Evolutionary conservation across 2,888 invertebrate species (phyloP).

Genomic region (Acholoe squamosa): DNA sequence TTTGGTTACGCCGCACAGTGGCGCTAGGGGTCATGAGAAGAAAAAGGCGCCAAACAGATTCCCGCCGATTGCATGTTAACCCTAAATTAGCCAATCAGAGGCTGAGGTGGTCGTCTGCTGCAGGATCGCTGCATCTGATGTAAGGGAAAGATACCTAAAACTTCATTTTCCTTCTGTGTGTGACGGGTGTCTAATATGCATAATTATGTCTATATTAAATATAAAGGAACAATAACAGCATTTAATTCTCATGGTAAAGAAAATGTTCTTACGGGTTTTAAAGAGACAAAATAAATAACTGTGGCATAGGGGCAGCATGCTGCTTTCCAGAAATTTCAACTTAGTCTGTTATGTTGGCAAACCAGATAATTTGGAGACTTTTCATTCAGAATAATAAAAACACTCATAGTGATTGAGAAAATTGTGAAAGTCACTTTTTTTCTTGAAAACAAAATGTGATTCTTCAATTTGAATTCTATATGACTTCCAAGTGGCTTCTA

Average conservation of each 20-base stretch:
- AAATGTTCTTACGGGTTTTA: too few species aligned
- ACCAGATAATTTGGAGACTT: too few species aligned
- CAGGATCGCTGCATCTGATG: not conserved
- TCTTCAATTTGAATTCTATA: too few species aligned
- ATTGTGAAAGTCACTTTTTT: too few species aligned
- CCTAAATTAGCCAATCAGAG: constrained; percentile 47
- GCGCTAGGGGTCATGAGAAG: constrained; percentile 43
- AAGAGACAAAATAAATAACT: too few species aligned
- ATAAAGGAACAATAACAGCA: not conserved
- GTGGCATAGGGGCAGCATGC: too few species aligned
- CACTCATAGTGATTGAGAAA: too few species aligned
- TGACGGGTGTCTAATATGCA: not conserved
- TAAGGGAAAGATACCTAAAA: not conserved
- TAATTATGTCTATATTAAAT: not conserved
- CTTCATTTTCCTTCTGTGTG: not conserved
- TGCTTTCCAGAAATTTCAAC: too few species aligned
- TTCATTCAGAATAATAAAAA: too few species aligned
- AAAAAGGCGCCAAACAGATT: constrained; percentile 39
- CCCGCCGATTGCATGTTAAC: constrained; percentile 3
- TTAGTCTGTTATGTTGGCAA: too few species aligned
- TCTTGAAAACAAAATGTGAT: too few species aligned
- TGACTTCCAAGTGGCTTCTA: too few species aligned
- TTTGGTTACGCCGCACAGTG: not conserved
- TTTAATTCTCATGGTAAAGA: not conserved
- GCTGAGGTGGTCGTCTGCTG: not conserved